Evolutionary conservation across 2,113 vertebrate genomes (phyloP).

Genomic region (Sinocyclocheilus grahami): DNA sequence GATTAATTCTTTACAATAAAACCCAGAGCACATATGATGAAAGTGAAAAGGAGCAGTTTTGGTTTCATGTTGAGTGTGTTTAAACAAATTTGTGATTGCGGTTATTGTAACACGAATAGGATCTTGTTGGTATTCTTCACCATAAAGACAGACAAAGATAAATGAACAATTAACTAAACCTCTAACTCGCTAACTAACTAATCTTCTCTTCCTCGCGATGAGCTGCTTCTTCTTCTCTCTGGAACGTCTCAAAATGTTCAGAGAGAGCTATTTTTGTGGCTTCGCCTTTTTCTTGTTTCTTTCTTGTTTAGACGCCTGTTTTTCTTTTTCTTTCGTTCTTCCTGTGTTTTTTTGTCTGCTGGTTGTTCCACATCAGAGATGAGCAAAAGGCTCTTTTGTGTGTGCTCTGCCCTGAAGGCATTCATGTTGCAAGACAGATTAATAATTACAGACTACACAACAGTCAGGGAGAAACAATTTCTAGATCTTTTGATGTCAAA

Average conservation of each 20-base stretch:
- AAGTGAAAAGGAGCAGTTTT: not conserved
- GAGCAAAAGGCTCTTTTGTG: constrained; percentile 69
- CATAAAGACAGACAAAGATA: not conserved
- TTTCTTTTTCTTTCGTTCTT: constrained; percentile 26
- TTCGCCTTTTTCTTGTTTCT: constrained; percentile 30
- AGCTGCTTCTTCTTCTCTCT: not conserved
- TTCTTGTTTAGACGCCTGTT: constrained; percentile 43
- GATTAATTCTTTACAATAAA: not conserved
- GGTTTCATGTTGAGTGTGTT: not conserved
- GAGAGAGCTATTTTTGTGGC: constrained; percentile 47
- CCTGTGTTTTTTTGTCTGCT: constrained; percentile 10
- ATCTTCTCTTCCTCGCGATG: constrained; percentile 11
- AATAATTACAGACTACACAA: constrained; percentile 81
- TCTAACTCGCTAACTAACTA: constrained; percentile 36
- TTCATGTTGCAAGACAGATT: constrained; percentile 73
- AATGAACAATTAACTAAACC: not conserved
- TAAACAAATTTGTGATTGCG: not conserved
- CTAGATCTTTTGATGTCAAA: constrained; percentile 78
- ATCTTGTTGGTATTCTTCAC: not conserved
- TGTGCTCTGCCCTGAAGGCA: constrained; percentile 72
- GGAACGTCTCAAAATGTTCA: constrained; percentile 36
- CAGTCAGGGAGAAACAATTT: constrained; percentile 70
- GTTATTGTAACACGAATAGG: not conserved
- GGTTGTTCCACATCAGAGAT: constrained; percentile 59
- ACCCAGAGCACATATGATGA: not conserved